phyloP scores from a whole-genome alignment of 2,113 vertebrate species.

The Pollimyrus isidori region DNA sequence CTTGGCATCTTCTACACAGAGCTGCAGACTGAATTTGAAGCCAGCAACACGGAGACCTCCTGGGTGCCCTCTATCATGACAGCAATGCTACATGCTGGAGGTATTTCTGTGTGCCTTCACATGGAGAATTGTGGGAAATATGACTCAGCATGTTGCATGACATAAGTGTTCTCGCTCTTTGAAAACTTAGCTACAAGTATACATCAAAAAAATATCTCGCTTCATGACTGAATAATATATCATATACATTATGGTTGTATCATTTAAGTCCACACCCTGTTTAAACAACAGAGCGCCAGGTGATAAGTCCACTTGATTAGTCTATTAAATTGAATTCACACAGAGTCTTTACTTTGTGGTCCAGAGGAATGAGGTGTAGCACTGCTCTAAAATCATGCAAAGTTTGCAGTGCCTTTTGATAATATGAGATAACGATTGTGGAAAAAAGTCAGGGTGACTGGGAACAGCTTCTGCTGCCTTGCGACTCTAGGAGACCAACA shows the following conservation, averaged over 20 bases:
- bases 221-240: not conserved
- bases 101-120: slow-evolving; percentile 44
- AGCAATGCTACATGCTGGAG: slow-evolving; percentile 75
- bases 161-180: not conserved
- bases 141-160: not conserved
- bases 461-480: not conserved
- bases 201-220: not conserved
- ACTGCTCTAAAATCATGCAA: not conserved
- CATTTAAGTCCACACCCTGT: not conserved
- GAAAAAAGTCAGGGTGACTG: not conserved
- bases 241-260: not conserved
- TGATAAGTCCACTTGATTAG: not conserved
- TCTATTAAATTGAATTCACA: not conserved
- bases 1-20: slow-evolving; percentile 82
- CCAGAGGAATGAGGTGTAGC: not conserved
- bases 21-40: slow-evolving; percentile 76
- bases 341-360: not conserved
- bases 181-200: not conserved
- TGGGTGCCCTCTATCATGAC: slow-evolving; percentile 89
- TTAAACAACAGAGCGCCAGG: not conserved
- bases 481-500: not conserved
- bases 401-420: not conserved
- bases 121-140: not conserved
- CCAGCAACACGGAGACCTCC: slow-evolving; percentile 80
- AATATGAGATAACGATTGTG: not conserved